Evolutionary conservation across 2,113 vertebrate species (phyloP), one percentile per base, ranked within the genome.

Genomic region (human (Homo sapiens)): DNA sequence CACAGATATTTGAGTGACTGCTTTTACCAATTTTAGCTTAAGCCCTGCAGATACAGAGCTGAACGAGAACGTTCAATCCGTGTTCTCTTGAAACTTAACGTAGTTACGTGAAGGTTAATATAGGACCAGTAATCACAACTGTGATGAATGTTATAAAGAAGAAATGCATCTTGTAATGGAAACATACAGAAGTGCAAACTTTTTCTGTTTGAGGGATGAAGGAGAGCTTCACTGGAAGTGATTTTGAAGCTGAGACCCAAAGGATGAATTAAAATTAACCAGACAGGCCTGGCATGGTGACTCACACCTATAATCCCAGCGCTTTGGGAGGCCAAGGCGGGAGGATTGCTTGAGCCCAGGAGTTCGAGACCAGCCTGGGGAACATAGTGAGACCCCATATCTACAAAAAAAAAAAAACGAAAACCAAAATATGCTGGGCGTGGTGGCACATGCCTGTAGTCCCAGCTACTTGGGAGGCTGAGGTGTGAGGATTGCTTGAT

Each of bases 161-260:
- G 43, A 72, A 90, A n/a, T 52, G 38, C 35, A 38, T 12, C 2
- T 76, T 88, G 89, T 61, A 38, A 32, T 52, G 66, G 64, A 30
- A 82, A 82, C 18, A 66, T 38, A 35, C 23, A 35, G 50, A 43
- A 59, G 18, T 64, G n/a, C 43, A 87, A 78, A 89, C 52, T 48
- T 73, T 38, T 2, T 23, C 52, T 88, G 48, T 50, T 40, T 68
- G 17, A 66, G 59, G 8, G 35, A 43, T 78, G 40, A 92, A 87
- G 43, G 90, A 82, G 83, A 78, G 85, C 78, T 45, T 93, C 59
- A 43, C 68, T 16, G 75, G 48, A 70, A 87, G 59, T 90, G 59
- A 59, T 93, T 82, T 90, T 81, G 30, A 93, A 91, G 35, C 48
- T 80, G 79, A 93, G 45, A 76, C 57, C 32, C n/a, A 30, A 93